Conservation (phyloP, 2,797 vertebrate species). For the Dicrostonyx torquatus region DNA sequence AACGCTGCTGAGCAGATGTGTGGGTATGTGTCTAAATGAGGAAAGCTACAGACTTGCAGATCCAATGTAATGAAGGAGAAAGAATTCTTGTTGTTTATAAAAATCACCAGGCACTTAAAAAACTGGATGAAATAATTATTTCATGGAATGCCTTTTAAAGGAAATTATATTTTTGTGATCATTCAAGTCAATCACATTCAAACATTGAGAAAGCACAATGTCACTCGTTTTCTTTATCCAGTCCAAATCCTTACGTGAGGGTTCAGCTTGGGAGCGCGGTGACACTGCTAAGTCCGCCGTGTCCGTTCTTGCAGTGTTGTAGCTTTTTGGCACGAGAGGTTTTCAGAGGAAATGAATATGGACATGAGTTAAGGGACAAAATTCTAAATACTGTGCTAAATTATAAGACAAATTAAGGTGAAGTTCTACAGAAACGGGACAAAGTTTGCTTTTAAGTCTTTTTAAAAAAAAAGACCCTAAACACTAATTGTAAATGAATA, state of each 20-base stretch:
- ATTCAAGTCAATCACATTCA: constrained; percentile 25
- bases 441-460: constrained; percentile 70
- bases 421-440: constrained; percentile 72
- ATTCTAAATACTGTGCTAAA: constrained; percentile 28
- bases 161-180: constrained; percentile 55
- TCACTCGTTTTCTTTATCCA: constrained; percentile 47
- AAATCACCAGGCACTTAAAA: constrained; percentile 49
- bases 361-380: constrained; percentile 56
- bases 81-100: constrained; percentile 43
- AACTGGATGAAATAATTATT: constrained; percentile 56
- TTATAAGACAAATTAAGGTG: constrained; percentile 79
- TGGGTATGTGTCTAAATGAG: constrained; percentile 63
- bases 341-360: constrained; percentile 74
- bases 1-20: constrained; percentile 72
- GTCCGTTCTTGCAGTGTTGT: constrained; percentile 68
- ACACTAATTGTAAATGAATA: constrained; percentile 81
- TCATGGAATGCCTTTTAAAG: constrained; percentile 59
- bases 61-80: constrained; percentile 40
- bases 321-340: constrained; percentile 75
- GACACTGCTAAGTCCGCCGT: constrained; percentile 65
- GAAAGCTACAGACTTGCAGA: constrained; percentile 59
- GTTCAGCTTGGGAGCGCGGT: constrained; percentile 65
- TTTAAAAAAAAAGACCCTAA: constrained; percentile 73
- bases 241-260: constrained; percentile 68
- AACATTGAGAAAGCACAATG: constrained; percentile 40